Evolutionary conservation across 2,113 vertebrate species (phyloP).

Genomic region (Ictalurus punctatus): DNA sequence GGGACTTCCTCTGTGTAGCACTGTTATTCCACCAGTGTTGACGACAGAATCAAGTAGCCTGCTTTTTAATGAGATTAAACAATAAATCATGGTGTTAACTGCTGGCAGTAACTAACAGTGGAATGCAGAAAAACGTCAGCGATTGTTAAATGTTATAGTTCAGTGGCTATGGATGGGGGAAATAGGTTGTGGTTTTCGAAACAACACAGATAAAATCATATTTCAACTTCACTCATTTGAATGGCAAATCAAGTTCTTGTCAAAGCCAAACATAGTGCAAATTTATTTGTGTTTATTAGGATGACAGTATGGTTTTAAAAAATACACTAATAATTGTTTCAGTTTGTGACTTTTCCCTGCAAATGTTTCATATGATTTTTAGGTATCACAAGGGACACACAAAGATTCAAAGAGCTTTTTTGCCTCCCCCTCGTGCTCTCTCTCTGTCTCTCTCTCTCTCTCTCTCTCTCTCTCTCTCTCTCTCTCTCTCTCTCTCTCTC

Average conservation of each 20-base stretch:
- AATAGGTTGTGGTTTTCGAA: background rate
- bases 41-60: constrained; percentile 12
- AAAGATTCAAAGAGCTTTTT: constrained; percentile 1
- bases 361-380: background rate
- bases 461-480: background rate
- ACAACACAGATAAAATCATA: background rate
- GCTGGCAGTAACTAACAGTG: background rate
- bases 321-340: background rate
- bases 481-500: constrained; percentile 12
- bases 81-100: background rate
- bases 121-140: background rate
- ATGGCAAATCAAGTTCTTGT: background rate
- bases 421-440: background rate
- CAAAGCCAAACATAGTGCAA: background rate
- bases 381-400: background rate
- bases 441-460: constrained; percentile 6
- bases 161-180: background rate
- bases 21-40: constrained; percentile 35
- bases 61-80: constrained; percentile 1
- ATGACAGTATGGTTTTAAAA: background rate
- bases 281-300: background rate
- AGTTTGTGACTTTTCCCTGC: background rate
- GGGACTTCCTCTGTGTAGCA: constrained; percentile 47
- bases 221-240: background rate
- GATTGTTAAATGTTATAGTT: background rate